These are phyloP conservation scores for Drosophila siamana DNA, from an alignment of 2,888 invertebrate species.

Conservation along the genomic window DNA sequence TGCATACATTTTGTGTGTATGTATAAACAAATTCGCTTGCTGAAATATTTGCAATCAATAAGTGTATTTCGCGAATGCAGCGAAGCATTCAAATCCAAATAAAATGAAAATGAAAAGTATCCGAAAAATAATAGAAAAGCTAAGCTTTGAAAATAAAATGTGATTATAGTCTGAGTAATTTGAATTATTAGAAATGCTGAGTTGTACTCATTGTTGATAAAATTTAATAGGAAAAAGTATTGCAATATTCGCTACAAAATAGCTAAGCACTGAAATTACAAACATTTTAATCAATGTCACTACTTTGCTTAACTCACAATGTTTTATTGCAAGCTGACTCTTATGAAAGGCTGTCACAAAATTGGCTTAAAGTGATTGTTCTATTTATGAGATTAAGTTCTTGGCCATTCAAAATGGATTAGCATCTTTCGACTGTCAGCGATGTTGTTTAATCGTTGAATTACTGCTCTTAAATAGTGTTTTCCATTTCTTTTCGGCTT, in stretches of 20 bases:
- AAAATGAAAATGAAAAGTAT: too few species aligned
- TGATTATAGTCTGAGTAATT: neutral
- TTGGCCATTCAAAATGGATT: neutral
- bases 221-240: too few species aligned
- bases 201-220: neutral
- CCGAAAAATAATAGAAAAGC: too few species aligned
- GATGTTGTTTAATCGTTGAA: neutral
- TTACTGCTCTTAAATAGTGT: constrained; percentile 2
- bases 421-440: neutral
- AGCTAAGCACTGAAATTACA: too few species aligned
- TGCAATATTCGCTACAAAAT: too few species aligned
- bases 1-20: neutral
- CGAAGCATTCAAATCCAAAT: constrained; percentile 26
- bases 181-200: neutral
- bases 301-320: too few species aligned
- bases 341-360: too few species aligned
- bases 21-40: constrained; percentile 24
- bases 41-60: constrained; percentile 28
- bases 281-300: too few species aligned
- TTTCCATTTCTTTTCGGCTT: constrained; percentile 16
- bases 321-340: too few species aligned
- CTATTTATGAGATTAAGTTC: neutral
- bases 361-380: too few species aligned
- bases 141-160: neutral
- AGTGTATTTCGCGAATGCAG: neutral